Evolutionary conservation across 2,113 vertebrate species (phyloP).

Genomic region (Camelus dromedarius): DNA sequence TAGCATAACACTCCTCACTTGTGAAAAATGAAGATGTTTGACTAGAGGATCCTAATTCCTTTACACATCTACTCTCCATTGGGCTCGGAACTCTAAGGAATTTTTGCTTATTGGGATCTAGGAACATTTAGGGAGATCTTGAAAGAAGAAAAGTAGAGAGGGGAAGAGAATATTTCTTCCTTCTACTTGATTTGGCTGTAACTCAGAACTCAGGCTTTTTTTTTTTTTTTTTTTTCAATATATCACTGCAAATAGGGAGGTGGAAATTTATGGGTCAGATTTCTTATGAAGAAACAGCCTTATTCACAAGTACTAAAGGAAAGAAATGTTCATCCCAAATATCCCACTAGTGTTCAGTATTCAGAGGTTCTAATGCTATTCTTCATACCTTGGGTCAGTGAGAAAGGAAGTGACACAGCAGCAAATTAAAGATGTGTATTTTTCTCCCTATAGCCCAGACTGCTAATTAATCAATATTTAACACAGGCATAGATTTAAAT

Average conservation of each 20-base stretch:
- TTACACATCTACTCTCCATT: background rate
- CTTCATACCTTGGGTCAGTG: background rate
- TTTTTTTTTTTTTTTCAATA: background rate
- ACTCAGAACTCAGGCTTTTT: background rate
- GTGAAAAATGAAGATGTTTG: background rate
- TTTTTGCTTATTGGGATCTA: background rate
- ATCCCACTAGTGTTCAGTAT: background rate
- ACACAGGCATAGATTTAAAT: background rate
- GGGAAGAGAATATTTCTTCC: background rate
- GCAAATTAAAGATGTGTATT: background rate
- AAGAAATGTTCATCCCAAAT: background rate
- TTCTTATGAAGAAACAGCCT: background rate
- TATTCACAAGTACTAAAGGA: background rate
- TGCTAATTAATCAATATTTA: background rate
- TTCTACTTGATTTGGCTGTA: background rate
- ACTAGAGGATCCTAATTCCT: background rate
- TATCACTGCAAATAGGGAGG: background rate
- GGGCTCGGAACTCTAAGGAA: background rate
- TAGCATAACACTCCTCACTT: background rate
- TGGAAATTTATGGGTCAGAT: background rate
- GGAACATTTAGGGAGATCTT: background rate
- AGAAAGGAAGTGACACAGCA: background rate
- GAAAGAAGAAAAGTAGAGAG: background rate
- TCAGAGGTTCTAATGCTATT: background rate
- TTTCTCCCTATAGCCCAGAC: background rate